These are phyloP conservation scores for Xiphophorus birchmanni DNA, from an alignment of 2,797 vertebrate genomes.

Conservation along the genomic window DNA sequence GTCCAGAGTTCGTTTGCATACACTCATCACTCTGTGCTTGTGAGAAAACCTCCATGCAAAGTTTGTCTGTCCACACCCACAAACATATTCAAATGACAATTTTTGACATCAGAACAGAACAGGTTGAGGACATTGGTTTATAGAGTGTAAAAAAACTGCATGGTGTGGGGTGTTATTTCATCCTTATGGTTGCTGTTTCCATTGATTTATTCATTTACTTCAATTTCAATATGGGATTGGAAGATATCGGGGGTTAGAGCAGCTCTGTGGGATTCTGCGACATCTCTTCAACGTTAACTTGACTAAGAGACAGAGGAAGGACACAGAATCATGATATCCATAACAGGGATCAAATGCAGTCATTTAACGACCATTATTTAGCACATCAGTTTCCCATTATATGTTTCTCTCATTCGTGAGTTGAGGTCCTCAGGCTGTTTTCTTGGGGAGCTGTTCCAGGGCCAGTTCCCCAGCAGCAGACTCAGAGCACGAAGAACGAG, in stretches of 20 bases:
- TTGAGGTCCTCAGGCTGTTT: neutral
- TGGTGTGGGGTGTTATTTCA: too few species aligned
- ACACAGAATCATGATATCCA: too few species aligned
- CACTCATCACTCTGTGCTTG: constrained; percentile 36
- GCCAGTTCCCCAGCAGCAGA: neutral
- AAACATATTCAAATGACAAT: constrained; percentile 64
- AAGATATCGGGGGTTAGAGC: too few species aligned
- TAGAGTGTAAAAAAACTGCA: neutral
- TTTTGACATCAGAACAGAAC: neutral
- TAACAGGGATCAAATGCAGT: too few species aligned
- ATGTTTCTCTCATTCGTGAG: too few species aligned
- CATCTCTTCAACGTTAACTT: too few species aligned
- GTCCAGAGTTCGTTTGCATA: constrained; percentile 61
- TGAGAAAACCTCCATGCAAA: constrained; percentile 66
- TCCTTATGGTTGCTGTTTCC: neutral
- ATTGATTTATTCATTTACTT: too few species aligned
- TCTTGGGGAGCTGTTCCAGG: neutral
- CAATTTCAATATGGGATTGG: too few species aligned
- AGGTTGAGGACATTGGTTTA: neutral
- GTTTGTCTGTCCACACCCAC: constrained; percentile 34
- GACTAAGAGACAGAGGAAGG: too few species aligned
- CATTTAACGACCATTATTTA: too few species aligned
- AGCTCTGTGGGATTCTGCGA: too few species aligned
- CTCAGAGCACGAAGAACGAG: neutral
- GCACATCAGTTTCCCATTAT: too few species aligned